Percentiles rank a stretch among this genome's conserved stretches.
These are phyloP conservation scores for Piezodorus guildinii DNA, from an alignment of 1,140 invertebrate genomes.

Conservation along the genomic window DNA sequence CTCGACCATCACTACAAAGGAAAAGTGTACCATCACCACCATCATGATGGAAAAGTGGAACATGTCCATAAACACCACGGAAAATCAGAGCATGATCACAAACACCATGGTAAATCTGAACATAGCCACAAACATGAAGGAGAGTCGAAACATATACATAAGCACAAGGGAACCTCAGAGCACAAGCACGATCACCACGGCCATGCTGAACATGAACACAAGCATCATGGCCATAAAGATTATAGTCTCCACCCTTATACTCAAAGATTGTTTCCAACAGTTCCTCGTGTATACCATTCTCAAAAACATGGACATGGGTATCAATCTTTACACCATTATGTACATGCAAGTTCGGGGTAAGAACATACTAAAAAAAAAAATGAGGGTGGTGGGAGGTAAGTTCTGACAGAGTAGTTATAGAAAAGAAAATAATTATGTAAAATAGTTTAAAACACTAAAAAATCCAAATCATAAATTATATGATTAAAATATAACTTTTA, in stretches of 20 bases:
- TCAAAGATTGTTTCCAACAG: not conserved
- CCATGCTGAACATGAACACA: conserved; percentile 21
- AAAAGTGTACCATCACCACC: conserved; percentile 17
- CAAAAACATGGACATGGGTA: too few relatives aligned
- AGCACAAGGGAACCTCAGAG: conserved; percentile 8
- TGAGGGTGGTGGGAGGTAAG: too few relatives aligned
- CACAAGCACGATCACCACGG: conserved; percentile 17
- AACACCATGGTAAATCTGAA: conserved; percentile 16
- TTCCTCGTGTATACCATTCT: too few relatives aligned
- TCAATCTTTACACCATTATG: too few relatives aligned
- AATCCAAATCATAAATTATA: too few relatives aligned
- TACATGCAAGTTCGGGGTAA: too few relatives aligned
- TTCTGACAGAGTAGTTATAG: too few relatives aligned
- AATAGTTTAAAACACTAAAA: too few relatives aligned
- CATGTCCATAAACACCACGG: conserved; percentile 22
- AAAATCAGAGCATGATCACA: conserved; percentile 20
- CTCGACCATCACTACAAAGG: conserved; percentile 14
- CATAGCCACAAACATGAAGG: conserved; percentile 3
- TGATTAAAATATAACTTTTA: too few relatives aligned
- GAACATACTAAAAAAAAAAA: too few relatives aligned
- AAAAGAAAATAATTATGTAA: too few relatives aligned
- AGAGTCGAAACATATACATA: not conserved
- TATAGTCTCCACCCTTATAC: not conserved
- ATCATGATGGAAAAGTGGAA: conserved; percentile 19
- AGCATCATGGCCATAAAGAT: not conserved